Evolutionary conservation across 1,140 invertebrate genomes (phyloP).

Genomic region (Apocrypta bakeri): DNA sequence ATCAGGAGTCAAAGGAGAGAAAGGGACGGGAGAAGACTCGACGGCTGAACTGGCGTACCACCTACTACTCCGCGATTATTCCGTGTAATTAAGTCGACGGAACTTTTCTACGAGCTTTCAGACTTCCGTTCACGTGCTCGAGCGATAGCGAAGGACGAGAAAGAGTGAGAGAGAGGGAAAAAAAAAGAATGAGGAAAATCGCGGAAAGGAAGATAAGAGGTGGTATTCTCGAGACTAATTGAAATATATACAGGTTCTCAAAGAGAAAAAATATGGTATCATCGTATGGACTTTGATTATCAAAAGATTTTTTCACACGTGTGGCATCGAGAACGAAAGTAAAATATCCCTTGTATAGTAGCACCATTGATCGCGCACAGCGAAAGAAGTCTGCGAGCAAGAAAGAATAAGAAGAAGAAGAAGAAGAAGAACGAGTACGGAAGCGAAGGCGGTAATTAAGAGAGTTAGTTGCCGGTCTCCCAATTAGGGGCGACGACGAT

Average conservation of each 20-base stretch:
- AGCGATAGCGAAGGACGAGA: conserved; percentile 46
- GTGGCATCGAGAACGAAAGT: no score
- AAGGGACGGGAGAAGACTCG: background rate
- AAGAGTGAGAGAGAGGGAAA: conserved; percentile 36
- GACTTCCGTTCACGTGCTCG: conserved; percentile 35
- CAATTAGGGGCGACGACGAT: conserved; percentile 72
- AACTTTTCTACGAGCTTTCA: conserved; percentile 65
- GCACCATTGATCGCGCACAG: background rate
- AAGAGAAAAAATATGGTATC: no score
- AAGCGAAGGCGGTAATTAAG: conserved; percentile 73
- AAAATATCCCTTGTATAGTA: no score
- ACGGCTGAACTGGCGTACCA: conserved; percentile 17
- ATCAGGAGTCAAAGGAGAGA: conserved; percentile 26
- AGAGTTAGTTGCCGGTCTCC: conserved; percentile 74
- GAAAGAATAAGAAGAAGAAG: background rate
- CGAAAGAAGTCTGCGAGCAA: background rate
- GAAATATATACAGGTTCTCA: background rate
- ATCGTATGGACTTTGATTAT: background rate
- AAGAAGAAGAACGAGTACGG: conserved; percentile 58
- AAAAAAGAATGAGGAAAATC: conserved; percentile 55
- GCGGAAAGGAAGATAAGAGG: conserved; percentile 52
- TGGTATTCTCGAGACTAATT: background rate
- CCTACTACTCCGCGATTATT: conserved; percentile 68
- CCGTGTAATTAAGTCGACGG: conserved; percentile 73
- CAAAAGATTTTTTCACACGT: no score